Base-by-base conservation (phyloP, 2,113 vertebrate species). In the Ageneiosus marmoratus region DNA sequence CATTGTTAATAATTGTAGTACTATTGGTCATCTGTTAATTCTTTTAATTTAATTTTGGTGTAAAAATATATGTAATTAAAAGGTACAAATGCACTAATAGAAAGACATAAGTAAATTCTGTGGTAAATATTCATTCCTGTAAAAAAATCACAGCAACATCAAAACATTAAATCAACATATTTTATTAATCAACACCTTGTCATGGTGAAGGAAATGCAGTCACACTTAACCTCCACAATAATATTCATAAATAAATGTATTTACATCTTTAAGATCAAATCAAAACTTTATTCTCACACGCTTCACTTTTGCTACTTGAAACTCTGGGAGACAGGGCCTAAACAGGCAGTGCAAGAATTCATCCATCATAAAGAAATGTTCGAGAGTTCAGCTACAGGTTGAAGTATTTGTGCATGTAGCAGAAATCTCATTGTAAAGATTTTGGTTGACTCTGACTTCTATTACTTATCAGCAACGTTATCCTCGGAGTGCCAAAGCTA, bases 111-210 rank as follows among this genome's bases (percentile, higher is more conserved):
- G n/a, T n/a, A 2, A 27, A 10, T 12, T 70, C n/a, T n/a, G 24
- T 4, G 10, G 20, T n/a, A 15, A 73, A 73, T 48, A 20, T 32
- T 51, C 3, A 74, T 18, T 73, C 5, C 69, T 27, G 13, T 70
- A 67, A 56, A 56, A 9, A 53, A 69, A 34, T 18, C 3, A 37
- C 12, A 10, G 24, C 9, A 18, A n/a, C 5, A 29, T 29, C n/a
- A 50, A 27, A 63, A 46, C 5, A 1, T 82, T 37, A 72, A 53
- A 53, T 27, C 16, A 74, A 74, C 56, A 74, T 62, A 24, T 74
- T 86, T 83, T 82, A 82, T 80, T 50, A 79, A 50, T 73, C 13
- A 63, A 58, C 74, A 82, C 63, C 60, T 50, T 72, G 69, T 44
- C 29, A 73, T 55, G 20, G 27, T 63, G 65, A 62, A 70, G 13